Percentiles rank a stretch among this genome's conserved stretches.
Conservation (phyloP, 2,797 vertebrate species). For the Sebastes hubbsi region DNA sequence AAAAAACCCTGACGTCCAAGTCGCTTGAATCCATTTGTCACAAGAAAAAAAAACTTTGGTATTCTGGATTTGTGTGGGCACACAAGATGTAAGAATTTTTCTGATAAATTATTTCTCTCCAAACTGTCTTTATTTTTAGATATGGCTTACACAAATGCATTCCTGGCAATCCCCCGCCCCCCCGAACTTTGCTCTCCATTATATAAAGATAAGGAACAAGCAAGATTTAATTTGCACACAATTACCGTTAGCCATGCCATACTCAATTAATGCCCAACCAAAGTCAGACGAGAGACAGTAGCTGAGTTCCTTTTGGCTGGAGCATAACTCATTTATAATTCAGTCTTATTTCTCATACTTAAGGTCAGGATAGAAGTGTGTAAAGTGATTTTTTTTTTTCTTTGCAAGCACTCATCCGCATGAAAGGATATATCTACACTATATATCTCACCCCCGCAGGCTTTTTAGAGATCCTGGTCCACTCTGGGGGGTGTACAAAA, state of each 20-base stretch:
- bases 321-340: slow-evolving; percentile 75
- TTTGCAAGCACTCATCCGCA: slow-evolving; percentile 44
- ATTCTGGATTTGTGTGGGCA: background rate
- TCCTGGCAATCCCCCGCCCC: background rate
- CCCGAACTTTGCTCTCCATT: slow-evolving; percentile 55
- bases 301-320: slow-evolving; percentile 36
- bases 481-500: slow-evolving; percentile 12
- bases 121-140: slow-evolving; percentile 30
- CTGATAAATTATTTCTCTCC: background rate
- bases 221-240: slow-evolving; percentile 62
- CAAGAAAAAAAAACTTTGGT: background rate
- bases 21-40: slow-evolving; percentile 22
- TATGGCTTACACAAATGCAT: background rate
- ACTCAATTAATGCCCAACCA: slow-evolving; percentile 56
- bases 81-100: background rate
- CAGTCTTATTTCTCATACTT: slow-evolving; percentile 66
- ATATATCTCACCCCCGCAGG: slow-evolving; percentile 31
- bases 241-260: slow-evolving; percentile 39
- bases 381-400: slow-evolving; percentile 24
- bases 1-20: slow-evolving; percentile 2
- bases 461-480: slow-evolving; percentile 57
- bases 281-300: slow-evolving; percentile 54
- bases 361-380: slow-evolving; percentile 50
- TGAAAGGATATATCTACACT: slow-evolving; percentile 45
- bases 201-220: slow-evolving; percentile 25